Percentiles rank a stretch among this genome's conserved stretches.
phyloP scores from a whole-genome alignment of 1,140 invertebrate species.

The Drosophila ambigua region DNA sequence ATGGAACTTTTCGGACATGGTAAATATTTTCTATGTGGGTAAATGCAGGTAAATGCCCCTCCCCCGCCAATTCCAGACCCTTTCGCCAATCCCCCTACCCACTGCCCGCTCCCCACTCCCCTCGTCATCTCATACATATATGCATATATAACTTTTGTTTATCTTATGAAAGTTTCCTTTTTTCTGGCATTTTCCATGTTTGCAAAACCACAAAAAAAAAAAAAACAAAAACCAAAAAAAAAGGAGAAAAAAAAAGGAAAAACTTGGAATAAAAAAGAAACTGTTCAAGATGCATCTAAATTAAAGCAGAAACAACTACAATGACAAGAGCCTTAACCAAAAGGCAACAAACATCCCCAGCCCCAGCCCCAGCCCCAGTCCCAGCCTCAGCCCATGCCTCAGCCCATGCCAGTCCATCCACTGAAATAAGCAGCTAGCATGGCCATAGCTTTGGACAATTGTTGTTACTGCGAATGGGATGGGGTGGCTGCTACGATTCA shows the following conservation, averaged over 20 bases:
- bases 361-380: no score
- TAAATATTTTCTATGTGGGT: background rate
- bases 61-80: constrained; percentile 3
- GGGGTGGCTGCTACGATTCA: constrained; percentile 41
- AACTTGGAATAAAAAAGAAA: constrained; percentile 9
- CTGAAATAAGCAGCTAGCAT: constrained; percentile 32
- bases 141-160: constrained; percentile 51
- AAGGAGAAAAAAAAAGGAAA: background rate
- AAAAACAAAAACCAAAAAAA: constrained; percentile 1
- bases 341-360: constrained; percentile 30
- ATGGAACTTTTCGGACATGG: background rate
- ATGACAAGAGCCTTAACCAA: constrained; percentile 57
- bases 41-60: background rate
- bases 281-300: constrained; percentile 60
- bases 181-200: constrained; percentile 49
- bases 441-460: constrained; percentile 28
- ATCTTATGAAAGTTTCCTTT: constrained; percentile 49
- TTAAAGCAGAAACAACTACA: constrained; percentile 58
- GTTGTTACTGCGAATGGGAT: constrained; percentile 19
- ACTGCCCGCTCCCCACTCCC: background rate
- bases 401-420: no score
- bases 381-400: no score
- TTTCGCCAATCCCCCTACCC: background rate
- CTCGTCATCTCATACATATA: constrained; percentile 32
- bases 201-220: constrained; percentile 11